Conservation (phyloP, 2,113 vertebrate species). For the Emydocephalus ijimae region DNA sequence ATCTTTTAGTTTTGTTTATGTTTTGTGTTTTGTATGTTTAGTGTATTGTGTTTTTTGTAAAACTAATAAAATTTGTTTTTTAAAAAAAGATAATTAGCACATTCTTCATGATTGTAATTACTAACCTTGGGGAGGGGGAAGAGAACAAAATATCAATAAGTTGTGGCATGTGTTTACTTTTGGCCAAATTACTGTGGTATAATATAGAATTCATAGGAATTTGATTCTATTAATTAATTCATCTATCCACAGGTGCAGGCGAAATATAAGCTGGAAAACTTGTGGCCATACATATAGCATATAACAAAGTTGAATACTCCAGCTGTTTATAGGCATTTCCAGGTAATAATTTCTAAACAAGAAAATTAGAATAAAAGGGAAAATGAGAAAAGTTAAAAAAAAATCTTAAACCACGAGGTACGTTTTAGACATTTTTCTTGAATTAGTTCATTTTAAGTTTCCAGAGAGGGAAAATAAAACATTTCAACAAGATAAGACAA, state of each 20-base stretch:
- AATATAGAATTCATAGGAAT: slow-evolving; percentile 60
- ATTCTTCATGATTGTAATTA: slow-evolving; percentile 54
- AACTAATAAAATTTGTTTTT: too few relatives aligned
- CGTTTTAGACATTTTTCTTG: slow-evolving; percentile 55
- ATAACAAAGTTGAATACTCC: slow-evolving; percentile 52
- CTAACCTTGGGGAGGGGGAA: slow-evolving; percentile 44
- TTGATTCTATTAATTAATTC: slow-evolving; percentile 65
- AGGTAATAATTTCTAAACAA: slow-evolving; percentile 57
- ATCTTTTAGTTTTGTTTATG: too few relatives aligned
- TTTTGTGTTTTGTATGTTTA: too few relatives aligned
- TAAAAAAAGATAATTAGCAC: slow-evolving; percentile 50
- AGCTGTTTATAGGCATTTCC: slow-evolving; percentile 54
- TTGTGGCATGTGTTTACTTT: slow-evolving; percentile 43
- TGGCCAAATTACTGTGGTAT: slow-evolving; percentile 59
- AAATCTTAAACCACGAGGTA: slow-evolving; percentile 40
- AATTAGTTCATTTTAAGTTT: slow-evolving; percentile 55
- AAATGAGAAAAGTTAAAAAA: slow-evolving; percentile 17
- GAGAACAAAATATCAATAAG: slow-evolving; percentile 8
- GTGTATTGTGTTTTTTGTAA: too few relatives aligned
- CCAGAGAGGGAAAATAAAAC: slow-evolving; percentile 53
- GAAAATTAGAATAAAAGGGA: slow-evolving; percentile 54
- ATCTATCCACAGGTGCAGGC: slow-evolving; percentile 68
- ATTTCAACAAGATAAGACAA: background rate
- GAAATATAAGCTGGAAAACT: slow-evolving; percentile 27
- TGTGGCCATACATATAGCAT: slow-evolving; percentile 45